Percentiles rank a stretch among this genome's conserved stretches.
Conservation (phyloP, 2,113 vertebrate species). For the Ginglymostoma cirratum region DNA sequence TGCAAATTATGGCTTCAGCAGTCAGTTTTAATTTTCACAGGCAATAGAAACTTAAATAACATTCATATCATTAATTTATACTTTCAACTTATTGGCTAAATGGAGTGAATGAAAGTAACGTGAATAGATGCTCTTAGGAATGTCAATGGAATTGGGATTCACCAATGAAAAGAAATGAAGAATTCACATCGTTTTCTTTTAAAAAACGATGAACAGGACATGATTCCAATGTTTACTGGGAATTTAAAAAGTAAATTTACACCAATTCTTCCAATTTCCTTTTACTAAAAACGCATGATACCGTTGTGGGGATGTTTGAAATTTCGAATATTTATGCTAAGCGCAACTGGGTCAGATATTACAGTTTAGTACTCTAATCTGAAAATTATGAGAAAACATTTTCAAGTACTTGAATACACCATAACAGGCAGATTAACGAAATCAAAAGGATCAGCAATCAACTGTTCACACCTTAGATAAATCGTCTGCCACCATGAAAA, state of each 20-base stretch:
- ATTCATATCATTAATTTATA: background rate
- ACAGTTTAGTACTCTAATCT: background rate
- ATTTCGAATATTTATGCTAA: background rate
- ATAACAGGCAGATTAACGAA: background rate
- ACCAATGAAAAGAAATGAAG: background rate
- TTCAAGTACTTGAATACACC: background rate
- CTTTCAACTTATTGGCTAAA: background rate
- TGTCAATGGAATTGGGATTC: background rate
- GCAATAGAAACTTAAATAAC: background rate
- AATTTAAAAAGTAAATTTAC: background rate
- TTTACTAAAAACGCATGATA: background rate
- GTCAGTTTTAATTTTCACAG: background rate
- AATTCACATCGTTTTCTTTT: background rate
- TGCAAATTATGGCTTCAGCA: background rate
- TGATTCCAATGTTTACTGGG: background rate
- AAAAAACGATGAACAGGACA: background rate
- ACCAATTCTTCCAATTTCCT: background rate
- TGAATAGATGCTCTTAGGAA: background rate
- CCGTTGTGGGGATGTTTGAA: background rate
- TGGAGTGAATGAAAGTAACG: background rate
- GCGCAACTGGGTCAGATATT: background rate
- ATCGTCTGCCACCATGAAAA: background rate
- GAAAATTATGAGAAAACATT: background rate
- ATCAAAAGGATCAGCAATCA: background rate
- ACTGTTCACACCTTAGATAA: background rate